These are phyloP conservation scores for Anguilla megastoma DNA, from an alignment of 2,797 vertebrate genomes.

Conservation along the genomic window DNA sequence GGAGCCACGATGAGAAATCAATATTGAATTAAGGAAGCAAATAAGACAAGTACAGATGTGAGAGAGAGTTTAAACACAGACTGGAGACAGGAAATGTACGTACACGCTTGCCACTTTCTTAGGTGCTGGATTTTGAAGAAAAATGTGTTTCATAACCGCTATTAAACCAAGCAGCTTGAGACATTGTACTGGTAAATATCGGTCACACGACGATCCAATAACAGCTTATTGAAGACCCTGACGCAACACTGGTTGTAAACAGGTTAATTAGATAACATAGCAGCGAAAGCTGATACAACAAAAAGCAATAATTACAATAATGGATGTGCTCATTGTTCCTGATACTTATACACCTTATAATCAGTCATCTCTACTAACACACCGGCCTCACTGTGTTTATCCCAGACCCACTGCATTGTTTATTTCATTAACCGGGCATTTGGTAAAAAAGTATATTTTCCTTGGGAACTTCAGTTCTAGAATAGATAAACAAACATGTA, in stretches of 20 bases:
- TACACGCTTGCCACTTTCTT: not conserved
- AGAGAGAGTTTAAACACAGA: not conserved
- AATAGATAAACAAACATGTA: not conserved
- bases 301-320: slow-evolving; percentile 68
- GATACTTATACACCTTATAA: not conserved
- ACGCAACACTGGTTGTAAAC: slow-evolving; percentile 69
- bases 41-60: not conserved
- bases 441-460: not conserved
- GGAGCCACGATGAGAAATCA: slow-evolving; percentile 4
- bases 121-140: not conserved
- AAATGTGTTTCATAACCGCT: slow-evolving; percentile 8
- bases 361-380: not conserved
- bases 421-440: not conserved
- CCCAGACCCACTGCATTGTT: not conserved
- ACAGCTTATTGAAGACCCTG: slow-evolving; percentile 66
- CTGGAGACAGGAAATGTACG: not conserved
- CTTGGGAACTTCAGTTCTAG: not conserved
- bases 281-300: slow-evolving; percentile 68
- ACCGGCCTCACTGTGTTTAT: not conserved
- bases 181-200: slow-evolving; percentile 54
- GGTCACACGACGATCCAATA: slow-evolving; percentile 58
- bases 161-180: slow-evolving; percentile 53
- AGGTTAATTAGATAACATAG: slow-evolving; percentile 72
- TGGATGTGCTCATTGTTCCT: slow-evolving; percentile 61
- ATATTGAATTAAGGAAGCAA: not conserved